These are phyloP conservation scores for Tolypeutes matacus DNA, from an alignment of 2,797 vertebrate genomes.

Conservation along the genomic window DNA sequence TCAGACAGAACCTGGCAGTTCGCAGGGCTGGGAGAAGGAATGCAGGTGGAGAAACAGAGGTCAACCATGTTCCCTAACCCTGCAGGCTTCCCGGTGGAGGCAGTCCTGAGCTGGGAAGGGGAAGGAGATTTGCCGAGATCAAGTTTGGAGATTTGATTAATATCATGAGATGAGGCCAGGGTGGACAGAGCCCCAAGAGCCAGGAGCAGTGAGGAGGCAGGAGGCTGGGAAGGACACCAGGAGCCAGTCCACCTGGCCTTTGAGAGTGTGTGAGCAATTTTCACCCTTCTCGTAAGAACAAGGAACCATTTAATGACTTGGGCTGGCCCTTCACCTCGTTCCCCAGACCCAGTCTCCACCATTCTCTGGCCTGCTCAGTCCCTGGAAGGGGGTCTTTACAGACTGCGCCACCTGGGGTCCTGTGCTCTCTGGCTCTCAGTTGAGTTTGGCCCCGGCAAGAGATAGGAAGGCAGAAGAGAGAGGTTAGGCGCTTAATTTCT, in stretches of 20 bases:
- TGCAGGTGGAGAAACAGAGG: not conserved
- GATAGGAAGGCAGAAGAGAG: not conserved
- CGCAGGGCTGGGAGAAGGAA: not conserved
- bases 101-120: not conserved
- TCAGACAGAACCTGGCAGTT: not conserved
- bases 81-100: rapidly evolving
- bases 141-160: not conserved
- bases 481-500: not conserved
- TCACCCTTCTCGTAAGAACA: not conserved
- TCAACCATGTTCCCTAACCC: not conserved
- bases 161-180: too few relatives aligned
- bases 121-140: not conserved
- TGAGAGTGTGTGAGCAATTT: not conserved
- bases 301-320: not conserved
- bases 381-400: not conserved
- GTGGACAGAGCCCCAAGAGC: not conserved
- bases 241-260: not conserved
- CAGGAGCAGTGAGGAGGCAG: not conserved
- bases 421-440: not conserved
- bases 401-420: not conserved
- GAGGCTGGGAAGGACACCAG: not conserved
- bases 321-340: not conserved
- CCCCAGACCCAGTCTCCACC: not conserved
- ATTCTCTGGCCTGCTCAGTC: not conserved
- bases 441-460: not conserved